phyloP scores from a whole-genome alignment of 1,140 invertebrate species.

The Nephotettix cincticeps region DNA sequence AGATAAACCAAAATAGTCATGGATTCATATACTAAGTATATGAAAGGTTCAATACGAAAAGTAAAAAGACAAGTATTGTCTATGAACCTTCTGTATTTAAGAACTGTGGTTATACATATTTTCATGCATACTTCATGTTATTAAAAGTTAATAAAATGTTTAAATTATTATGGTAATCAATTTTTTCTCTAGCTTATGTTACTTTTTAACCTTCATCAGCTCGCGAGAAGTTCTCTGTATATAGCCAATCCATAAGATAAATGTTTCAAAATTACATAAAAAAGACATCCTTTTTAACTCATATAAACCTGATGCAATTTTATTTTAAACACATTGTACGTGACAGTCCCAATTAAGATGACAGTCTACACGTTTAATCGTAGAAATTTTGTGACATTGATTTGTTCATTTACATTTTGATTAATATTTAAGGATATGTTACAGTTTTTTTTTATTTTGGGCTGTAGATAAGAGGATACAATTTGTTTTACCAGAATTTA shows the following conservation, averaged over 20 bases:
- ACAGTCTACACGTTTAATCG: no score
- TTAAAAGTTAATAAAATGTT: not conserved
- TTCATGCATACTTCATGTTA: not conserved
- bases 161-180: not conserved
- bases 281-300: not conserved
- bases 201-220: not conserved
- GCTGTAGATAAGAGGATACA: no score
- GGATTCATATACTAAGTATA: no score
- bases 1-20: no score
- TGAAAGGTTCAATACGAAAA: no score
- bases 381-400: no score
- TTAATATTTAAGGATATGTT: no score
- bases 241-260: not conserved
- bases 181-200: not conserved
- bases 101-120: not conserved
- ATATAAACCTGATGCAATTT: not conserved
- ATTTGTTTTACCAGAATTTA: no score
- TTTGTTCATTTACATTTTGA: no score
- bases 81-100: not conserved
- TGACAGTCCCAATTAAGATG: no score
- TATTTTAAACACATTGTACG: not conserved
- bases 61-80: conserved; percentile 1
- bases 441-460: no score
- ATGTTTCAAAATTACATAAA: not conserved
- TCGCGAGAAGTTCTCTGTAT: not conserved